These are phyloP conservation scores for Metopia argyrocephala DNA, from an alignment of 2,888 invertebrate species.

Conservation along the genomic window DNA sequence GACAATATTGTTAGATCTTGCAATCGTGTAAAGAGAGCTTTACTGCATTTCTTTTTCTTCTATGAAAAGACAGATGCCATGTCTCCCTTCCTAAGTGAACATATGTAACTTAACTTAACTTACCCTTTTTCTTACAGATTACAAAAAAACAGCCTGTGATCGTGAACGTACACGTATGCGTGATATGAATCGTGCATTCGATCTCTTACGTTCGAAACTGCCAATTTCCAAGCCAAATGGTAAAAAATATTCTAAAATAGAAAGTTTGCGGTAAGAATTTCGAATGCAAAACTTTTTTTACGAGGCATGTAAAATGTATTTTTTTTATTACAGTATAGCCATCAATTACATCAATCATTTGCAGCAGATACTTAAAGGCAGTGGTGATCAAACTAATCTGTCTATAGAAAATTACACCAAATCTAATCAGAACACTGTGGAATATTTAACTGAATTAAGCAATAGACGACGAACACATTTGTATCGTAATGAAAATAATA, in stretches of 20 bases:
- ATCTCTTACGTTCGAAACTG: conserved; percentile 85
- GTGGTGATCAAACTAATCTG: conserved; percentile 63
- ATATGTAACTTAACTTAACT: no score
- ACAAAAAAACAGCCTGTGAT: conserved; percentile 91
- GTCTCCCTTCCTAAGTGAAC: no score
- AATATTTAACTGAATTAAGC: conserved; percentile 63
- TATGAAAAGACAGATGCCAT: no score
- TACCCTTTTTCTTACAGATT: conserved; percentile 80
- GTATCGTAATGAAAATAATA: conserved; percentile 56
- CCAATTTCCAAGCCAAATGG: conserved; percentile 89
- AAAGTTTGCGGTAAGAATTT: conserved; percentile 84
- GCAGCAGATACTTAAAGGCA: conserved; percentile 78
- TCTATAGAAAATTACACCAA: conserved; percentile 25
- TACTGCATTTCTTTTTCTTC: no score
- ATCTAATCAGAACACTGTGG: conserved; percentile 43
- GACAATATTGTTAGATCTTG: no score
- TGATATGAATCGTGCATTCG: conserved; percentile 92
- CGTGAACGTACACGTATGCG: conserved; percentile 90
- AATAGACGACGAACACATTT: conserved; percentile 40
- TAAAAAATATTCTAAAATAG: conserved; percentile 92
- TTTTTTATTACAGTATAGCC: conserved; percentile 81
- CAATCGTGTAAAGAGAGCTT: no score
- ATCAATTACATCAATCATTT: conserved; percentile 88
- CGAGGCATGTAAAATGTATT: background rate
- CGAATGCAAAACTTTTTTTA: background rate